Percentiles rank a stretch among this genome's conserved stretches.
These are phyloP conservation scores for Nibea albiflora DNA, from an alignment of 2,113 vertebrate species.

Conservation along the genomic window DNA sequence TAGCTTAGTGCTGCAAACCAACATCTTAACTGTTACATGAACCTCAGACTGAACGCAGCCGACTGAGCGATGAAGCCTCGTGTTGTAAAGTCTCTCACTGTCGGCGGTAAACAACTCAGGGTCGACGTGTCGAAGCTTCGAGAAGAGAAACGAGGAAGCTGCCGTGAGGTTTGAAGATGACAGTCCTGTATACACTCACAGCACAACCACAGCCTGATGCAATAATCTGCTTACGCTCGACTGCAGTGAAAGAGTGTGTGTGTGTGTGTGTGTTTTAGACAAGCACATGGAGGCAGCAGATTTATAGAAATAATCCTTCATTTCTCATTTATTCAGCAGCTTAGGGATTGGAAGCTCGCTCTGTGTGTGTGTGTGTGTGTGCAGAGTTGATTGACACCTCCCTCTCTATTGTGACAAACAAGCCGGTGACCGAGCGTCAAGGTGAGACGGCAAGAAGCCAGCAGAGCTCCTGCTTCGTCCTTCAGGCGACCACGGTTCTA, in stretches of 20 bases:
- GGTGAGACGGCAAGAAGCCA: background rate
- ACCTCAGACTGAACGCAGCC: background rate
- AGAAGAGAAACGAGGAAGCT: background rate
- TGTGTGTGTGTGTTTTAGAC: conserved; percentile 28
- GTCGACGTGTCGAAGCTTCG: background rate
- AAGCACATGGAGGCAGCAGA: conserved; percentile 46
- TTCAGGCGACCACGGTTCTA: no score
- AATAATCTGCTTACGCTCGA: conserved; percentile 54
- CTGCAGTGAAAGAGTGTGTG: conserved; percentile 44
- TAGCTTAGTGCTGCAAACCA: no score
- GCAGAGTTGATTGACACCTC: background rate
- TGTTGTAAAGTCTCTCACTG: background rate
- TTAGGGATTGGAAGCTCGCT: conserved; percentile 39
- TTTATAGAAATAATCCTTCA: conserved; percentile 75
- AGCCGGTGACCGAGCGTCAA: background rate
- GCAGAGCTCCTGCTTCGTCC: no score
- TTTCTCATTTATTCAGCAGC: conserved; percentile 55
- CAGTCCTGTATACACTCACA: background rate
- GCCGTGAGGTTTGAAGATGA: background rate
- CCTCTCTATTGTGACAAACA: background rate
- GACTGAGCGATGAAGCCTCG: background rate
- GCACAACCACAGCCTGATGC: background rate
- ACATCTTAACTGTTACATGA: no score
- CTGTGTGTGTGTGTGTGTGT: conserved; percentile 2
- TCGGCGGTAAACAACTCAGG: background rate